Evolutionary conservation across 2,797 vertebrate genomes (phyloP).

Genomic region (Hypotaenidia philippensis): DNA sequence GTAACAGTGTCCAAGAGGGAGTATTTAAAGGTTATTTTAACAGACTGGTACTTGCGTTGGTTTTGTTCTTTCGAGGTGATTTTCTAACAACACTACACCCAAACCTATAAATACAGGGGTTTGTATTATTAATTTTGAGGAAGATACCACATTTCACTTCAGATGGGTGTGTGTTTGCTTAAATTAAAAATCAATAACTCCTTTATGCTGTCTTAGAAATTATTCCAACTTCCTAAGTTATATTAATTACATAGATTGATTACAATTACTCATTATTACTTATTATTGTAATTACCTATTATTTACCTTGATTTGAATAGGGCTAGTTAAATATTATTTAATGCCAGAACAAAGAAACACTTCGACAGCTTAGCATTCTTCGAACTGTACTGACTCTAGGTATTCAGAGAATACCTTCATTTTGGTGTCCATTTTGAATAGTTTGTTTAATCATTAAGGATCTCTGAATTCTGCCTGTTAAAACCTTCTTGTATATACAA

Average conservation of each 20-base stretch:
- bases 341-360: background rate
- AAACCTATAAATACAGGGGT: background rate
- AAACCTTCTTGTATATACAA: background rate
- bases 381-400: background rate
- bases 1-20: background rate
- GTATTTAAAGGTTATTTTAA: background rate
- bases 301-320: background rate
- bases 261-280: background rate
- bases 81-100: background rate
- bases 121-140: background rate
- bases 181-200: background rate
- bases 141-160: background rate
- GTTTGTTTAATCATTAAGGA: background rate
- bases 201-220: background rate
- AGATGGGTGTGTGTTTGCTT: background rate
- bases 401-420: background rate
- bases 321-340: background rate
- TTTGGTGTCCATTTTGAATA: constrained; percentile 3
- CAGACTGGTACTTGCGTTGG: background rate
- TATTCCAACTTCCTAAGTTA: background rate
- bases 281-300: background rate
- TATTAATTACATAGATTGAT: background rate
- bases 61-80: background rate
- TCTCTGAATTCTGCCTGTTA: background rate
- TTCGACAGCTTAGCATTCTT: background rate